These are phyloP conservation scores for Oryzias woworae DNA, from an alignment of 2,113 vertebrate genomes.

Conservation along the genomic window DNA sequence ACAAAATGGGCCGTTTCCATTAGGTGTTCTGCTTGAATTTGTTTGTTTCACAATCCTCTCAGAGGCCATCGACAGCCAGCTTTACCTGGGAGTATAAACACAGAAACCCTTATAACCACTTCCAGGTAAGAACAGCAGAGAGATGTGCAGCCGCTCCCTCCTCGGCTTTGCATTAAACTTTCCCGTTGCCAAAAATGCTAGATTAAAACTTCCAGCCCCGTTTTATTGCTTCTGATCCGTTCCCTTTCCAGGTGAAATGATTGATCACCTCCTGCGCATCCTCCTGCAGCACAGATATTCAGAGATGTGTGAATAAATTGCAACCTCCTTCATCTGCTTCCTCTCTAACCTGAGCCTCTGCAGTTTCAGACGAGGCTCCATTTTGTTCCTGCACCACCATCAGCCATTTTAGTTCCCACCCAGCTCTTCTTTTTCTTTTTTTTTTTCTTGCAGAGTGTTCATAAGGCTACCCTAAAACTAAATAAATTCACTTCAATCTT, in stretches of 20 bases:
- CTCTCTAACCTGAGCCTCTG: constrained; percentile 31
- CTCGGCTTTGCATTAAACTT: constrained; percentile 37
- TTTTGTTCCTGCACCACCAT: constrained; percentile 40
- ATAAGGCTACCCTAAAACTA: too few relatives aligned
- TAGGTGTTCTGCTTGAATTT: constrained; percentile 1
- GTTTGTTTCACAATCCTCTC: constrained; percentile 53
- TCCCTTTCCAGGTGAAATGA: constrained; percentile 32
- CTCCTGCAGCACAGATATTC: constrained; percentile 25
- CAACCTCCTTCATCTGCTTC: constrained; percentile 23
- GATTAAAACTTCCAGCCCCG: constrained; percentile 19
- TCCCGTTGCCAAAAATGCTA: constrained; percentile 17
- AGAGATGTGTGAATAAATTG: constrained; percentile 26
- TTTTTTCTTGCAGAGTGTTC: too few relatives aligned
- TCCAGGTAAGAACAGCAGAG: constrained; percentile 73
- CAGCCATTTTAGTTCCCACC: constrained; percentile 52
- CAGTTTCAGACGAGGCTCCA: constrained; percentile 42
- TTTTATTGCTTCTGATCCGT: constrained; percentile 13
- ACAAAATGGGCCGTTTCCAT: too few relatives aligned
- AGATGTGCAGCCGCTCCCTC: constrained; percentile 28
- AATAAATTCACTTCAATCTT: too few relatives aligned
- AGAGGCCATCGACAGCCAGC: constrained; percentile 74
- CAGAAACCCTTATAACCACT: constrained; percentile 73
- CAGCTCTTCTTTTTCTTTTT: background rate
- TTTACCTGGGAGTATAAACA: constrained; percentile 79
- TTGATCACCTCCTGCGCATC: constrained; percentile 38